Evolutionary conservation across 1,140 invertebrate genomes (phyloP).

Genomic region (Thaumatotibia leucotreta): DNA sequence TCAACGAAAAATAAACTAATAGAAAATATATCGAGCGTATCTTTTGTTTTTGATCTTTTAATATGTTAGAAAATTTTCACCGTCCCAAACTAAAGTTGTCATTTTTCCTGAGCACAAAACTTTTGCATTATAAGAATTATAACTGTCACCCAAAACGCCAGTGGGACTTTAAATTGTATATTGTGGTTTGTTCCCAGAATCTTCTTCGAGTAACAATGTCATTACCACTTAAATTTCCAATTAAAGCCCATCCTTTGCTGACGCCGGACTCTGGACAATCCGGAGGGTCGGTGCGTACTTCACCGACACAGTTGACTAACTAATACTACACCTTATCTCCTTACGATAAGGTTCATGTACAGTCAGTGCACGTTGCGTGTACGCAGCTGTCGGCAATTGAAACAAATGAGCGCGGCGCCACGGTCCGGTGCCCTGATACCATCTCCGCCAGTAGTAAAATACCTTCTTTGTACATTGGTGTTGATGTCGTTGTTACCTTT

Average conservation of each 20-base stretch:
- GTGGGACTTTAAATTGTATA: no score
- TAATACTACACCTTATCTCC: background rate
- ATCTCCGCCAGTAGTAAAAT: background rate
- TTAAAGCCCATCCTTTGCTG: background rate
- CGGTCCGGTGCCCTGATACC: background rate
- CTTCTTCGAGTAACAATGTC: background rate
- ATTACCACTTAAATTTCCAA: background rate
- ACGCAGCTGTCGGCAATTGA: slow-evolving; percentile 37
- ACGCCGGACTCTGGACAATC: background rate
- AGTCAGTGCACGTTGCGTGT: background rate
- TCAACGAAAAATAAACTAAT: background rate
- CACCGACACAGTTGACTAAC: background rate
- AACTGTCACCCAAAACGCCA: no score
- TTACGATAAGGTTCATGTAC: background rate
- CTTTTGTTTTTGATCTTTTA: background rate
- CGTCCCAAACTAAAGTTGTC: no score
- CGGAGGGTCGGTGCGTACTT: background rate
- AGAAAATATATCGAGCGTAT: background rate
- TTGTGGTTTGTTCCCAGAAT: background rate
- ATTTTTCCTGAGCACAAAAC: no score
- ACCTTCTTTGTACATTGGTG: background rate
- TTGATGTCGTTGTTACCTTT: background rate
- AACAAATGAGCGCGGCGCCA: slow-evolving; percentile 39
- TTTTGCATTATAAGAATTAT: no score
- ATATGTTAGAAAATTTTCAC: background rate